Conservation (phyloP, 2,797 vertebrate genomes). For the Zalophus californianus region DNA sequence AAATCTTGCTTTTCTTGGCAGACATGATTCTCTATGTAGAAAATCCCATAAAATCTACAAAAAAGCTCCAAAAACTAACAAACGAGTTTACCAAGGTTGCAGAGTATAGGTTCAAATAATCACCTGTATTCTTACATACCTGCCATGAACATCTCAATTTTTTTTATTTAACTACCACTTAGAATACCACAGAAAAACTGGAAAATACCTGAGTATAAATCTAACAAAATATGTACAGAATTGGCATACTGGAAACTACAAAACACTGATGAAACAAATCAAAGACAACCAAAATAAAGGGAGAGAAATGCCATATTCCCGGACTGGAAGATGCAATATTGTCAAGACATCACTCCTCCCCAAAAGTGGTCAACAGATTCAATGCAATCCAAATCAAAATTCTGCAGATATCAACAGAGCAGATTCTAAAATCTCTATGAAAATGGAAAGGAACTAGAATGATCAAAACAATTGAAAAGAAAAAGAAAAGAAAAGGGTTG, state of each 20-base stretch:
- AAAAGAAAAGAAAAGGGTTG: not conserved
- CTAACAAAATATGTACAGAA: not conserved
- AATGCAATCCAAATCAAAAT: not conserved
- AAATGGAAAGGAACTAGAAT: not conserved
- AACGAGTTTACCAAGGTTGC: not conserved
- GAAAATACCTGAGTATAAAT: not conserved
- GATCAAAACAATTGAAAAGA: not conserved
- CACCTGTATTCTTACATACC: not conserved
- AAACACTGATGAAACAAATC: not conserved
- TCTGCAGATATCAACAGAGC: not conserved
- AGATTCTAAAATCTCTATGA: not conserved
- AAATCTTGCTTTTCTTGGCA: conserved; percentile 9
- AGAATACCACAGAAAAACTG: not conserved
- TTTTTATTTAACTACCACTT: not conserved
- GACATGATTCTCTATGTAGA: not conserved
- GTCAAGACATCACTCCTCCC: not conserved
- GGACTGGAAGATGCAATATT: not conserved
- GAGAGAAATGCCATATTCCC: not conserved
- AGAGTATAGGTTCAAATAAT: not conserved
- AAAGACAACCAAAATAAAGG: not conserved
- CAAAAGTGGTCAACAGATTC: not conserved
- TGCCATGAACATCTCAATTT: not conserved
- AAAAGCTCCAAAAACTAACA: not conserved
- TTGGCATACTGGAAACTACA: not conserved
- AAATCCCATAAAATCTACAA: not conserved